phyloP scores from a whole-genome alignment of 2,113 vertebrate genomes.

The Colossoma macropomum region DNA sequence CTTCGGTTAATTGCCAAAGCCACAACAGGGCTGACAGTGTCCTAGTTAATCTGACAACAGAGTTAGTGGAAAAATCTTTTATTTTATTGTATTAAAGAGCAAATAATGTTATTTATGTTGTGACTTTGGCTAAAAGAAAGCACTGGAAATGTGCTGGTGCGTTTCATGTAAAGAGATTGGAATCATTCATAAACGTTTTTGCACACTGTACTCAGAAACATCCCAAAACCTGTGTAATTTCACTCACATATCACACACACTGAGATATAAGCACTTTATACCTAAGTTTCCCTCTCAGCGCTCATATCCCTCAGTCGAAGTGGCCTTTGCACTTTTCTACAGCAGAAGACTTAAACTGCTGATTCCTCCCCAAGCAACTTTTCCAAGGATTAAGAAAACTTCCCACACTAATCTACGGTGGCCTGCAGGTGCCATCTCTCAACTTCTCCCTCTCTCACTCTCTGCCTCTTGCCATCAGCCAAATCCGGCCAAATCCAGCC shows the following conservation, averaged over 20 bases:
- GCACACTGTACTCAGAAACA: background rate
- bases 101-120: too few relatives aligned
- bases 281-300: background rate
- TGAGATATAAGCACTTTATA: background rate
- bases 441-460: background rate
- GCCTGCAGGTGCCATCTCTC: constrained; percentile 20
- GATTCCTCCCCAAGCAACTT: constrained; percentile 20
- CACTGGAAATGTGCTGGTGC: too few relatives aligned
- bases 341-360: constrained; percentile 26
- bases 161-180: too few relatives aligned
- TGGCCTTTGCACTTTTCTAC: constrained; percentile 1
- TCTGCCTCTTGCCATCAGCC: background rate
- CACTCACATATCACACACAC: background rate
- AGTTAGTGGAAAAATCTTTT: too few relatives aligned
- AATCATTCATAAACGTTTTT: too few relatives aligned
- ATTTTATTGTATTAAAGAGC: too few relatives aligned
- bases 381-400: constrained; percentile 27
- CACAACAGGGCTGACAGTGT: too few relatives aligned
- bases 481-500: constrained; percentile 12
- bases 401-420: constrained; percentile 35
- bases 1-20: too few relatives aligned
- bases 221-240: background rate
- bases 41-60: too few relatives aligned
- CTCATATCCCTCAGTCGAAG: background rate
- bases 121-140: too few relatives aligned